phyloP scores from a whole-genome alignment of 2,888 invertebrate species.

The Torymus tubicola region DNA sequence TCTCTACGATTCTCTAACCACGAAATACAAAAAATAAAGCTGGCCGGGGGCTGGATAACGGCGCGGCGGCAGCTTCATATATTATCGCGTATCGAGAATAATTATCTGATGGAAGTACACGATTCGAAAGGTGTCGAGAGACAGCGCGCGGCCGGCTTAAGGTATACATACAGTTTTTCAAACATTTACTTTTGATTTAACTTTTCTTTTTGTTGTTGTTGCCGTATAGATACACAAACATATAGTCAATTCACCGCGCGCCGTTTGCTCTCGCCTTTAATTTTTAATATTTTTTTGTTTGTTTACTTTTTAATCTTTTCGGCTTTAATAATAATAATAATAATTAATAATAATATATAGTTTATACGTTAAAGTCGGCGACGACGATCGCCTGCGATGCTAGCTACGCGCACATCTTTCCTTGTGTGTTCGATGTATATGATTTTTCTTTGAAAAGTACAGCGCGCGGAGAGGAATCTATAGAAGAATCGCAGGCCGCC shows the following conservation, averaged over 20 bases:
- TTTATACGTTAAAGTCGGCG: too few relatives aligned
- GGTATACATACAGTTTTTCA: constrained; percentile 2
- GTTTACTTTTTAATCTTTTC: not conserved
- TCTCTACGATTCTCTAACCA: constrained; percentile 33
- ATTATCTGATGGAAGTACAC: constrained; percentile 49
- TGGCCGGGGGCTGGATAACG: constrained; percentile 3
- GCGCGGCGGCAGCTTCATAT: constrained; percentile 45
- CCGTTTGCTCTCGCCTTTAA: not conserved
- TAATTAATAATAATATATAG: too few relatives aligned
- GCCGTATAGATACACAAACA: constrained; percentile 21
- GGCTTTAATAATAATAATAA: not conserved
- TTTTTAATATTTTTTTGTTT: constrained; percentile 7
- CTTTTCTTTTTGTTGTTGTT: constrained; percentile 13
- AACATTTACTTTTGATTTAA: constrained; percentile 27
- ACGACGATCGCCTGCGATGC: too few relatives aligned
- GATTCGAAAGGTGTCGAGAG: constrained; percentile 46
- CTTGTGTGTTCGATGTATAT: too few relatives aligned
- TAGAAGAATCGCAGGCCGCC: too few relatives aligned
- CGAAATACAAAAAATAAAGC: constrained; percentile 56
- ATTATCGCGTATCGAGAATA: constrained; percentile 31
- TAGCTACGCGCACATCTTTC: too few relatives aligned
- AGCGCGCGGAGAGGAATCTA: too few relatives aligned
- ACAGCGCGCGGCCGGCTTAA: constrained; percentile 37
- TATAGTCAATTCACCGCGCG: constrained; percentile 44
- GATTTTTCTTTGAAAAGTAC: too few relatives aligned